Conservation (phyloP, 2,113 vertebrate species). For the Coptodon rendalli region DNA sequence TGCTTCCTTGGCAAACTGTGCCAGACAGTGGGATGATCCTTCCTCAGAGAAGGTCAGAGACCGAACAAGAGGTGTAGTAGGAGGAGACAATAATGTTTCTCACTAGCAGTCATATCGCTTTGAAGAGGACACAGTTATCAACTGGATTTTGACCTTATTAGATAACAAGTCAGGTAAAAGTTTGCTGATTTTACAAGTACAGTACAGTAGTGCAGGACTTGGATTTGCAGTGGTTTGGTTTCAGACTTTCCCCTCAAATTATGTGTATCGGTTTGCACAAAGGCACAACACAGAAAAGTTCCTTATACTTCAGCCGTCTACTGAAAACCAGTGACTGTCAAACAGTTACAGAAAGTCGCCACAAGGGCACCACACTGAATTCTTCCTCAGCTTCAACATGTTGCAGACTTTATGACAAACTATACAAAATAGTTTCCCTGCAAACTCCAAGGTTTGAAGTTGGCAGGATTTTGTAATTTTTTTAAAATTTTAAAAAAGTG, state of each 20-base stretch:
- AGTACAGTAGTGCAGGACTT: background rate
- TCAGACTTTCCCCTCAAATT: background rate
- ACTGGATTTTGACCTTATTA: background rate
- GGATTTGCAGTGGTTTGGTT: background rate
- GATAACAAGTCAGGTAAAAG: background rate
- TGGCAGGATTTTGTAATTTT: background rate
- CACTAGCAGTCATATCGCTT: background rate
- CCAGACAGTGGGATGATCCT: constrained; percentile 58
- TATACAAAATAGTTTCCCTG: background rate
- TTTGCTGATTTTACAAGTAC: background rate
- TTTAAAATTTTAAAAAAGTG: rapidly evolving
- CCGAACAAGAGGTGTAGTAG: constrained; percentile 37
- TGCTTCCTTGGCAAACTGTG: constrained; percentile 50
- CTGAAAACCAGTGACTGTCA: background rate
- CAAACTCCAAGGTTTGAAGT: background rate
- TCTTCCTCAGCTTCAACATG: background rate
- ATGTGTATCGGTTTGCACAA: background rate
- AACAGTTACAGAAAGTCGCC: background rate
- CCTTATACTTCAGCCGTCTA: background rate
- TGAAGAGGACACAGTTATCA: background rate
- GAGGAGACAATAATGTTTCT: constrained; percentile 32
- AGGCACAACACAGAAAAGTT: background rate
- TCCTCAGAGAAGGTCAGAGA: constrained; percentile 47
- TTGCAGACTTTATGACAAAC: background rate
- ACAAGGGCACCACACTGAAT: background rate